Conservation (phyloP, 2,797 vertebrate genomes). For the Anisognathus igniventris region DNA sequence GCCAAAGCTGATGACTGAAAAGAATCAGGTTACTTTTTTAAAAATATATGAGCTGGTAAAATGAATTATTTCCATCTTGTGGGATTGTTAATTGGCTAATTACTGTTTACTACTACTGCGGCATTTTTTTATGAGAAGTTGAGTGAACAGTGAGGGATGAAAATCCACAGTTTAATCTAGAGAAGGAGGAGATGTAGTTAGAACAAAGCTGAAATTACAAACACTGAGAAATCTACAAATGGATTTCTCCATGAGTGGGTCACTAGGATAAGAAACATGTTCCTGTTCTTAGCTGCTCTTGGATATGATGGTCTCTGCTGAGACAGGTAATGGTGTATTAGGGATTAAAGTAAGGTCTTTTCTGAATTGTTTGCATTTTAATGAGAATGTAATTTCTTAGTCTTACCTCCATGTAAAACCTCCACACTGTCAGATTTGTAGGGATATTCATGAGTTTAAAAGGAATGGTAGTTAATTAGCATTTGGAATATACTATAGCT, state of each 20-base stretch:
- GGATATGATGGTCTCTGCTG: not conserved
- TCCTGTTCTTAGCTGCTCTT: not conserved
- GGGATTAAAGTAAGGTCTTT: not conserved
- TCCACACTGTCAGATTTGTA: constrained; percentile 19
- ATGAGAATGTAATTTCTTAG: constrained; percentile 19
- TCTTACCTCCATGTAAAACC: not conserved
- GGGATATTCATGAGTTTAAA: constrained; percentile 26
- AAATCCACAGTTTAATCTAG: not conserved
- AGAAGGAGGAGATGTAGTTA: not conserved
- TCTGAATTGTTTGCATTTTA: constrained; percentile 43
- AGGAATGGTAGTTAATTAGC: constrained; percentile 33
- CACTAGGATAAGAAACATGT: not conserved
- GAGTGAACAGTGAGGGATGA: not conserved
- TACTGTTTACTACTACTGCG: not conserved
- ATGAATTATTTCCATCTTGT: not conserved
- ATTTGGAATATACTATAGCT: not conserved
- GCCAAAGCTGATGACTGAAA: not conserved
- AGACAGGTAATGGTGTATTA: not conserved
- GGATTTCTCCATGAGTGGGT: not conserved
- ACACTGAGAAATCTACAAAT: not conserved
- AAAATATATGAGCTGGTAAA: not conserved
- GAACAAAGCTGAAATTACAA: not conserved
- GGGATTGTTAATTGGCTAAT: not conserved
- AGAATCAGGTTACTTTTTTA: not conserved
- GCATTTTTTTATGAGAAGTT: not conserved